Evolutionary conservation across 2,113 vertebrate genomes (phyloP).

Genomic region (Orthonyx spaldingii): DNA sequence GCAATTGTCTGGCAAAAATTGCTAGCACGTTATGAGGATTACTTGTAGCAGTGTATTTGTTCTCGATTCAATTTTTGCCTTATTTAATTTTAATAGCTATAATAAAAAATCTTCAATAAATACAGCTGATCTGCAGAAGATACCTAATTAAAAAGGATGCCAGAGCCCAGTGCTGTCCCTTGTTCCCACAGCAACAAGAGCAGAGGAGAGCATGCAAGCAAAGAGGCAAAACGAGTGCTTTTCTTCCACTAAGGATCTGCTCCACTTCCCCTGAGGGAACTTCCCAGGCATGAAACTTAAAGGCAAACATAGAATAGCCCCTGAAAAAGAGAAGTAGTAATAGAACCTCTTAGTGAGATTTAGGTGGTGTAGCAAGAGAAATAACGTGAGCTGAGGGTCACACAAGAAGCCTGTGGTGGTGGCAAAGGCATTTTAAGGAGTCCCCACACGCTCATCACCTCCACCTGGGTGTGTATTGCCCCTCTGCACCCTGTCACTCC

Average conservation of each 20-base stretch:
- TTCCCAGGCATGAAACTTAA: neutral
- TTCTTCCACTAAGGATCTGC: neutral
- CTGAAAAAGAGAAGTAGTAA: fast-evolving
- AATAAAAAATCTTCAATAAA: constrained; percentile 21
- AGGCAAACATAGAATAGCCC: neutral
- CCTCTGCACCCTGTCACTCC: neutral
- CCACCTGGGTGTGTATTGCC: neutral
- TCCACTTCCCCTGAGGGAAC: neutral
- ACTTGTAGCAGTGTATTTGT: constrained; percentile 21
- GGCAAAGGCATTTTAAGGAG: neutral
- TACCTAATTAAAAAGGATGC: neutral
- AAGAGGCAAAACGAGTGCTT: neutral
- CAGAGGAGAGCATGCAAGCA: neutral
- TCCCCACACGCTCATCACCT: fast-evolving
- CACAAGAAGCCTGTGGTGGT: neutral
- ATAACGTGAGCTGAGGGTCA: neutral
- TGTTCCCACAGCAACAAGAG: neutral
- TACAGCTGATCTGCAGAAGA: constrained; percentile 2
- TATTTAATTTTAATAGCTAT: constrained; percentile 48
- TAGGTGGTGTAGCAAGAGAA: neutral
- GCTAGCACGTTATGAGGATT: neutral
- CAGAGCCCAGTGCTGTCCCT: neutral
- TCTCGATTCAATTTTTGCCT: constrained; percentile 39
- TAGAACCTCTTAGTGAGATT: neutral
- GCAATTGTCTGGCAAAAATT: constrained; percentile 39